Evolutionary conservation across 2,888 invertebrate species (phyloP).

Genomic region (Tryphoninae sp.): DNA sequence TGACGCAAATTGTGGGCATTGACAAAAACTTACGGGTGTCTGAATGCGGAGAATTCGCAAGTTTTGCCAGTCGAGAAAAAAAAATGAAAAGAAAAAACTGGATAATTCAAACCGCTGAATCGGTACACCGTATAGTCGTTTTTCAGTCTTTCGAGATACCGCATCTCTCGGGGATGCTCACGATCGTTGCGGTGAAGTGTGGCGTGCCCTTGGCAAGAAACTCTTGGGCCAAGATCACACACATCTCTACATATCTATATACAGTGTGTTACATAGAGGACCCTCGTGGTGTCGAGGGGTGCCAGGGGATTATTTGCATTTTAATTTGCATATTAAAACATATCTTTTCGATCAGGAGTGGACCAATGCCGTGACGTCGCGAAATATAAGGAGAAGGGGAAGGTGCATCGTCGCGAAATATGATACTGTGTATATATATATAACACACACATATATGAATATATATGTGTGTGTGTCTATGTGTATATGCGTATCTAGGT

Average conservation of each 20-base stretch:
- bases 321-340: conserved; percentile 80
- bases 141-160: conserved; percentile 21
- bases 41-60: conserved; percentile 30
- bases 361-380: conserved; percentile 57
- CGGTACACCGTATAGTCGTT: conserved; percentile 21
- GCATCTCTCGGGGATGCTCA: conserved; percentile 32
- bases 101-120: conserved; percentile 34
- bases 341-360: conserved; percentile 74
- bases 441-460: no score
- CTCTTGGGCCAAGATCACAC: conserved; percentile 35
- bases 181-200: conserved; percentile 38
- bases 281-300: conserved; percentile 44
- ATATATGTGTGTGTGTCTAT: background rate
- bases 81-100: background rate
- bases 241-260: conserved; percentile 4
- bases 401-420: conserved; percentile 73
- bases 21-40: conserved; percentile 18
- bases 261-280: conserved; percentile 18
- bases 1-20: conserved; percentile 24
- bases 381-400: conserved; percentile 37
- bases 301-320: conserved; percentile 77
- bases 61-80: background rate
- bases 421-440: conserved; percentile 70
- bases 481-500: no score
- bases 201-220: conserved; percentile 53